Evolutionary conservation across 2,888 invertebrate genomes (phyloP).

Genomic region (Xanthorhoe designata): DNA sequence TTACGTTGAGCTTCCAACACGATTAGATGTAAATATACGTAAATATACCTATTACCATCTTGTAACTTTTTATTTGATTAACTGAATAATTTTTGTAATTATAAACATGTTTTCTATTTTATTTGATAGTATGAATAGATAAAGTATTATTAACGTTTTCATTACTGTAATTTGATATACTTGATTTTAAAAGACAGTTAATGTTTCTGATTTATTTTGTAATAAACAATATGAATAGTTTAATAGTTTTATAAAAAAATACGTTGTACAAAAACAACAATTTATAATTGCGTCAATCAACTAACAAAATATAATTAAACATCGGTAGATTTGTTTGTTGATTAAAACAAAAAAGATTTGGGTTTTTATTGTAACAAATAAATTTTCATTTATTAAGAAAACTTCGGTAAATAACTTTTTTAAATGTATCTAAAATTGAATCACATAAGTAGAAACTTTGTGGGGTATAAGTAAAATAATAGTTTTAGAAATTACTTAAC

Average conservation of each 20-base stretch:
- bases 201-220: too few relatives aligned
- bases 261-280: too few relatives aligned
- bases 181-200: too few relatives aligned
- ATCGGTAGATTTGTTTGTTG: too few relatives aligned
- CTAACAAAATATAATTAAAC: too few relatives aligned
- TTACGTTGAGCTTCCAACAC: constrained; percentile 87
- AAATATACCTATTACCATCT: constrained; percentile 30
- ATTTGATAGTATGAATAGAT: background rate
- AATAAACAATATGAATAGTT: too few relatives aligned
- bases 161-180: background rate
- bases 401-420: constrained; percentile 15
- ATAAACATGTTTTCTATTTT: background rate
- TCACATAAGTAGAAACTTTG: background rate
- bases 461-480: background rate
- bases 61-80: constrained; percentile 23
- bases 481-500: too few relatives aligned
- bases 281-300: too few relatives aligned
- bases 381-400: background rate
- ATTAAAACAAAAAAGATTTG: too few relatives aligned
- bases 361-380: background rate
- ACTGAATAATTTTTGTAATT: background rate
- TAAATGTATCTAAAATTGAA: background rate
- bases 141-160: background rate
- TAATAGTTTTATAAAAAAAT: too few relatives aligned
- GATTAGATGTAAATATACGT: constrained; percentile 83